phyloP scores from a whole-genome alignment of 2,113 vertebrate species.

The Callospermophilus lateralis region DNA sequence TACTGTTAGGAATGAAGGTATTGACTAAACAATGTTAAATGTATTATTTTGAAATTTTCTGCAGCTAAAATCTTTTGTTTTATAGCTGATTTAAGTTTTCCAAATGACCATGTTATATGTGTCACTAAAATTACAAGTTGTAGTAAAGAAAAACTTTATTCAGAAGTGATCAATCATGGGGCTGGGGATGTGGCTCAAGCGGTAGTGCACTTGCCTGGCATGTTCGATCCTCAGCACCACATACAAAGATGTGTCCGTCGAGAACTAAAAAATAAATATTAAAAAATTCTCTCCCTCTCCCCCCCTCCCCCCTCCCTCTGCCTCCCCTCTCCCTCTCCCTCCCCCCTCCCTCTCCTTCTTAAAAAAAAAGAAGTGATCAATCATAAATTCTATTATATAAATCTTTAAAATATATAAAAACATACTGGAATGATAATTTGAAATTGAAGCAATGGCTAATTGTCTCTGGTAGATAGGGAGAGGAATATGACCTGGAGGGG shows the following conservation, averaged over 20 bases:
- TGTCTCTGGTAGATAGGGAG: not conserved
- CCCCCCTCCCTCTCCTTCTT: too few relatives aligned
- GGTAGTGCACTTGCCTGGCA: too few relatives aligned
- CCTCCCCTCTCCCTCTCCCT: too few relatives aligned
- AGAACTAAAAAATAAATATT: too few relatives aligned
- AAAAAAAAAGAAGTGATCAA: not conserved
- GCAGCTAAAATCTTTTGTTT: slow-evolving; percentile 26
- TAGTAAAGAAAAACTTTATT: slow-evolving; percentile 48
- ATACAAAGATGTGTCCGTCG: too few relatives aligned
- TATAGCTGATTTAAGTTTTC: not conserved
- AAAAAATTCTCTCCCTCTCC: too few relatives aligned
- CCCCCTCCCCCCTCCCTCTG: too few relatives aligned
- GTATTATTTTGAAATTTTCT: not conserved
- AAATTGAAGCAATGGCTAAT: not conserved
- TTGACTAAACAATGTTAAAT: slow-evolving; percentile 26
- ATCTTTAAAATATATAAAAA: not conserved
- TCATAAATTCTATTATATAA: slow-evolving; percentile 13
- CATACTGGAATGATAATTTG: not conserved
- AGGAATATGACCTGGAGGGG: not conserved
- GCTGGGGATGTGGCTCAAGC: too few relatives aligned
- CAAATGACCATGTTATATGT: not conserved
- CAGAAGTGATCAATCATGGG: not conserved
- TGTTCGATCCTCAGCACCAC: too few relatives aligned
- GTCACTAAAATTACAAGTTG: not conserved
- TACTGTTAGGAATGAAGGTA: slow-evolving; percentile 15